Evolutionary conservation across 2,113 vertebrate species (phyloP), one percentile per base, ranked within the genome.

Genomic region (Corythoichthys intestinalis): DNA sequence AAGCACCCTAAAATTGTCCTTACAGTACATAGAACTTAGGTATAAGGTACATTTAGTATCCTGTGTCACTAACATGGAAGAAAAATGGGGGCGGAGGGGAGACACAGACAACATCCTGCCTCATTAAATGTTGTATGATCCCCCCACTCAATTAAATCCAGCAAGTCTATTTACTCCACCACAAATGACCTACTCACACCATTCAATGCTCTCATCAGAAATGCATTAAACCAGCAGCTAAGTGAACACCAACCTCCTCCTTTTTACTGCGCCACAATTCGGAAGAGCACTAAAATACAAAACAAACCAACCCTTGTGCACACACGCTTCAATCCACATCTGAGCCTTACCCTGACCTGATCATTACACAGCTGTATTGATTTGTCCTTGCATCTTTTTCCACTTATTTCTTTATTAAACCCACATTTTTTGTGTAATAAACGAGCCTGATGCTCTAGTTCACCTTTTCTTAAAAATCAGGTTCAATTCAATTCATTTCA

Each of bases 331-430:
- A 67, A 73, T 76, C 46, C 70, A 11, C 2, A 78, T 73, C 72
- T 77, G 73, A 80, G 75, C 70, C 70, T 68, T 66, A 9, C 69
- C 48, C 57, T 28, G 41, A 70, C 53, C 66, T 5, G 28, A 75
- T 85, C 74, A 72, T 83, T 79, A 74, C 66, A 52, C 59, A 13
- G 34, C 10, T 46, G 6, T 68, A 84, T 80, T 73, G 78, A 85
- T 80, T 28, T 46, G 49, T 47, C 62, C 28, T 53, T 58, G 17
- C 7, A 1, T 74, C 57, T 68, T 49, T 44, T 20, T 37, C 69
- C 47, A 12, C 63, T 56, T 9, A 15, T 69, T 71, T 69, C 59
- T 75, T 75, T 49, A 46, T 77, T 37, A 70, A 70, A 50, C 65
- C 60, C 3, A 74, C 49, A 54, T 82, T 66, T 67, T 13, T 28